phyloP scores from a whole-genome alignment of 1,140 invertebrate species.

The Berghia stephanieae region DNA sequence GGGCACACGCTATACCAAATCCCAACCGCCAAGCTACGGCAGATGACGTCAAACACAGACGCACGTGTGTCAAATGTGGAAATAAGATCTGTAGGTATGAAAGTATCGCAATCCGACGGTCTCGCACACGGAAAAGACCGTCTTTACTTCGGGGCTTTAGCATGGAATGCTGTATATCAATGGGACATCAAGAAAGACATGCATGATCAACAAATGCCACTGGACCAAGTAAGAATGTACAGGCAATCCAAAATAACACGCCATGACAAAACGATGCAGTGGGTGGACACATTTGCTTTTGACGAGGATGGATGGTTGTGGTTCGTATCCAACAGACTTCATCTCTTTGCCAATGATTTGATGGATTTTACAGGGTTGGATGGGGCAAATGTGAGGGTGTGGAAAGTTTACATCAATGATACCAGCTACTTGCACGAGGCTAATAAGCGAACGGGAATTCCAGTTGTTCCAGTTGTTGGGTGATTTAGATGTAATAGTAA shows the following conservation, averaged over 20 bases:
- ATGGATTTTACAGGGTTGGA: background rate
- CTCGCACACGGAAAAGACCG: background rate
- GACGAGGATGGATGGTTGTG: conserved; percentile 16
- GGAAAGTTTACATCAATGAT: background rate
- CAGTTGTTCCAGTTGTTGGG: background rate
- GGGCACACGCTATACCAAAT: conserved; percentile 30
- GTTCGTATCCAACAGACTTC: conserved; percentile 22
- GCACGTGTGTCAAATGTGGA: too few species aligned
- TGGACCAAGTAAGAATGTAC: background rate
- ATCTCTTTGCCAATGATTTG: background rate
- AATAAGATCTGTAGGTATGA: too few species aligned
- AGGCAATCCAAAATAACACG: background rate
- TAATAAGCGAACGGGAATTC: background rate
- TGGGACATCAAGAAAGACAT: conserved; percentile 10
- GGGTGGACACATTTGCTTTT: conserved; percentile 13
- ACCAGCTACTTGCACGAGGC: background rate
- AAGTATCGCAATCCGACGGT: conserved; percentile 1
- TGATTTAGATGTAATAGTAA: background rate
- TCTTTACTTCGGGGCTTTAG: background rate
- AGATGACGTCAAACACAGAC: too few species aligned
- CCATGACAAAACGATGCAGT: conserved; percentile 8
- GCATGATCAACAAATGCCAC: background rate
- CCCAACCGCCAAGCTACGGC: too few species aligned
- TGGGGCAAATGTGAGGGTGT: background rate
- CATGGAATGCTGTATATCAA: background rate